A percentile compares a stretch with the other conserved stretches of the same genome.
Evolutionary conservation across 2,797 vertebrate species (phyloP).

Genomic region (Gobio occitaniae): DNA sequence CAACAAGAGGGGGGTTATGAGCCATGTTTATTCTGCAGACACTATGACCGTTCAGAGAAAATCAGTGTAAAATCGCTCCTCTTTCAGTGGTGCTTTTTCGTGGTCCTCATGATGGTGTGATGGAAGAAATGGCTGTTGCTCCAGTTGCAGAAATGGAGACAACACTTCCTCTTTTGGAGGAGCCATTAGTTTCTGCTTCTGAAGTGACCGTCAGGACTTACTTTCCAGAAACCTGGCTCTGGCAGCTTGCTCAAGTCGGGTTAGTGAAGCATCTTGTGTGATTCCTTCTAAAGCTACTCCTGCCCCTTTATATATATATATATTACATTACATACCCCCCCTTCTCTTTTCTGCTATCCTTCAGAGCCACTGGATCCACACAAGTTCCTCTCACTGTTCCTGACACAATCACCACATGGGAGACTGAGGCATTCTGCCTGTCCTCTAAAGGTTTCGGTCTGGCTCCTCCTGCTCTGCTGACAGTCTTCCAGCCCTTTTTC

Average conservation of each 20-base stretch:
- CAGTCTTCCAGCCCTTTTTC: neutral
- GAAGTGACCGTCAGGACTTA: neutral
- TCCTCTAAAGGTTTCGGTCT: conserved; percentile 4
- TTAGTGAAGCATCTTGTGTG: neutral
- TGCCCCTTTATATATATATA: too few species aligned
- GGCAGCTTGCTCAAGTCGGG: conserved; percentile 28
- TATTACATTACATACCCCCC: too few species aligned
- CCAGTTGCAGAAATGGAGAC: too few species aligned
- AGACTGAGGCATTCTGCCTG: neutral
- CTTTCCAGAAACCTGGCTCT: conserved; percentile 27
- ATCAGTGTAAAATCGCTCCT: too few species aligned
- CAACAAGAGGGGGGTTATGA: too few species aligned
- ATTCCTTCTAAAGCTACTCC: neutral
- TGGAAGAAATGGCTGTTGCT: too few species aligned
- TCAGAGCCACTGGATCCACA: neutral
- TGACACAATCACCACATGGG: conserved; percentile 20
- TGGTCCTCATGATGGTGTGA: too few species aligned
- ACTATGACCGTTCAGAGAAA: too few species aligned
- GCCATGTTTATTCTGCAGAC: too few species aligned
- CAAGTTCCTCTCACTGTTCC: neutral
- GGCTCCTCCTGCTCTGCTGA: neutral
- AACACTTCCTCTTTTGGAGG: neutral
- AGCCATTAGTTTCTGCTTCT: too few species aligned
- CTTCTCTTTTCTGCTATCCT: too few species aligned
- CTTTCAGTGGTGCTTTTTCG: too few species aligned